Evolutionary conservation across 2,797 vertebrate genomes (phyloP), one percentile per base, ranked within the genome.

Genomic region (Otolemur crassicaudatus): DNA sequence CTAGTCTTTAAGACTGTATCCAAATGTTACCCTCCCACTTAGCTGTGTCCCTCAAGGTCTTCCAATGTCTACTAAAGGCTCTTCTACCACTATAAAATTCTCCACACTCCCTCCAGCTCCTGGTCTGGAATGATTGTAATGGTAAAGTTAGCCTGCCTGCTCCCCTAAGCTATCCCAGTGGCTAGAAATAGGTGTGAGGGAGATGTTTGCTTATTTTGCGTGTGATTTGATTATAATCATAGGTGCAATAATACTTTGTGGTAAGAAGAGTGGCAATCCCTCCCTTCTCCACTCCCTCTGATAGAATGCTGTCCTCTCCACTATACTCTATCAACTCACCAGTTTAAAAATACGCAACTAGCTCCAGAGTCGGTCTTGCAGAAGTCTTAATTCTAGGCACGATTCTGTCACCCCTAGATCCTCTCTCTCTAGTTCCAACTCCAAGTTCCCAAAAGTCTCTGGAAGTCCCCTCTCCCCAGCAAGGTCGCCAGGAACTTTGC

Each of bases 161-260:
- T 65, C 25, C 25, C 76, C 27, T 67, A 53, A 58, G 19, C 83
- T 43, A 92, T 49, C n/a, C 43, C 60, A 58, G 40, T 61, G 61
- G 70, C 60, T 84, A 81, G 60, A 58, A 72, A 90, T 13, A 79
- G n/a, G 69, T 85, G 83, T 89, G 53, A 83, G 34, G 84, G 9
- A 77, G 70, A 60, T 49, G 84, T 37, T 85, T 87, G 2, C 7
- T 91, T 96, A 40, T 95, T 95, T 90, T 96, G 46, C n/a, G 73
- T 46, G 49, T 83, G 82, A 82, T 88, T 92, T 88, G 53, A 82
- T 49, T 81, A 73, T 60, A 93, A 92, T 90, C 61, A 69, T n/a
- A 87, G 0, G 29, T 27, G 60, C 67, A 61, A 79, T 27, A 91
- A 80, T 40, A 90, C 46, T 76, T 69, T 65, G 67, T 1, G 23